A percentile compares a stretch with the other conserved stretches of the same genome.
Conservation (phyloP, 2,797 vertebrate genomes). For the Acipenser transmontanus region DNA sequence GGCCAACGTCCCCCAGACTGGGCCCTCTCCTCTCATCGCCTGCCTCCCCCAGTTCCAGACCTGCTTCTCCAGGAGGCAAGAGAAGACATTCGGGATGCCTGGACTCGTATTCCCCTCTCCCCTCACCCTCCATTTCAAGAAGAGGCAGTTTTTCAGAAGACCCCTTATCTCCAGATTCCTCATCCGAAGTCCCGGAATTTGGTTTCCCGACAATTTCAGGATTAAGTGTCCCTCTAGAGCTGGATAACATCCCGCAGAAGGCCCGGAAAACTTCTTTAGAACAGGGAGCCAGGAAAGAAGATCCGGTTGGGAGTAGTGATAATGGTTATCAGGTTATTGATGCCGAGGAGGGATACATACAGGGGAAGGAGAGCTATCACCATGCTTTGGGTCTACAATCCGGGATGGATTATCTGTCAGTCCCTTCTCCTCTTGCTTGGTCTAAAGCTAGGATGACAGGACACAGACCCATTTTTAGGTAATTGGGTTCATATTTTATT, state of each 20-base stretch:
- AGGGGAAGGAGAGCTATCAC: conserved; percentile 40
- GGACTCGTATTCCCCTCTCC: conserved; percentile 50
- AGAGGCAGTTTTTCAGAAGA: conserved; percentile 80
- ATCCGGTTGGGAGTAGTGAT: conserved; percentile 39
- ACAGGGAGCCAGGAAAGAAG: conserved; percentile 56
- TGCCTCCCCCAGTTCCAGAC: conserved; percentile 60
- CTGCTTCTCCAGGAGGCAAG: conserved; percentile 80
- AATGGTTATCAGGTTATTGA: conserved; percentile 51
- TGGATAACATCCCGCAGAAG: conserved; percentile 85
- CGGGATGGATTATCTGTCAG: conserved; percentile 86
- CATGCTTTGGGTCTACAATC: too few relatives aligned
- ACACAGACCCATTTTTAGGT: conserved; percentile 88
- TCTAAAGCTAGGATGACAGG: conserved; percentile 75
- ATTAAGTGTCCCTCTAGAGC: conserved; percentile 31
- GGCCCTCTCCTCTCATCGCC: conserved; percentile 36
- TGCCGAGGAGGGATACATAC: conserved; percentile 38
- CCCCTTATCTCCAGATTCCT: conserved; percentile 11
- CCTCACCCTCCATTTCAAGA: conserved; percentile 52
- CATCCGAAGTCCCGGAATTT: background rate
- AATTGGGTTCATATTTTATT: conserved; percentile 6
- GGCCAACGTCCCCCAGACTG: conserved; percentile 45
- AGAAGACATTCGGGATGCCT: conserved; percentile 72
- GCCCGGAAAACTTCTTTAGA: conserved; percentile 80
- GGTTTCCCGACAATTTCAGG: background rate
- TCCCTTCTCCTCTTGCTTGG: conserved; percentile 81